Evolutionary conservation across 2,797 vertebrate species (phyloP).

Genomic region (Cheirogaleus major): DNA sequence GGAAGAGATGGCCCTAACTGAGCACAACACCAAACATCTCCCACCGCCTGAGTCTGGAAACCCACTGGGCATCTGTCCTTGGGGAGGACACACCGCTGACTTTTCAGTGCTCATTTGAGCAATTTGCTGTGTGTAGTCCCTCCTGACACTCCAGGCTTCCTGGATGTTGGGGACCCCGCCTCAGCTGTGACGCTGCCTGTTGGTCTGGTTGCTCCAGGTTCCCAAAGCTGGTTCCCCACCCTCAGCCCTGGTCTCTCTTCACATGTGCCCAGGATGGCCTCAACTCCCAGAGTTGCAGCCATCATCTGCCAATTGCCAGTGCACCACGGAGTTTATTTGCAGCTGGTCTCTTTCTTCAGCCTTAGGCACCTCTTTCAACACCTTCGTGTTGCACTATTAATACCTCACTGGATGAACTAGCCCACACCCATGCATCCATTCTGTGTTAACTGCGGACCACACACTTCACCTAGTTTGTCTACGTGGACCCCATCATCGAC

Average conservation of each 20-base stretch:
- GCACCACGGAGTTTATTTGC: fast-evolving
- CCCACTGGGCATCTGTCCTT: neutral
- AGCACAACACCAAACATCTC: neutral
- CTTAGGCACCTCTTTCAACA: neutral
- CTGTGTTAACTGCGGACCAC: neutral
- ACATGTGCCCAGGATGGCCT: neutral
- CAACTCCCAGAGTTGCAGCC: neutral
- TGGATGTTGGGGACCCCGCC: no score
- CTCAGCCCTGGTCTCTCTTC: no score
- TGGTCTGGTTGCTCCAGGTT: neutral
- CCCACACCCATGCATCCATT: fast-evolving
- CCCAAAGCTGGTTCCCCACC: no score
- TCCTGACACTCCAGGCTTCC: no score
- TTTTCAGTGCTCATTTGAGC: neutral
- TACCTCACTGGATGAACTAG: fast-evolving
- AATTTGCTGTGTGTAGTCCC: fast-evolving
- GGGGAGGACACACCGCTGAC: fast-evolving
- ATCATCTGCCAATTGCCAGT: fast-evolving
- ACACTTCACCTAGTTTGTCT: neutral
- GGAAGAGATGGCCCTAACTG: no score
- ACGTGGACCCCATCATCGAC: fast-evolving
- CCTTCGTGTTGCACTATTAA: fast-evolving
- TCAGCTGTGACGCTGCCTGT: fast-evolving
- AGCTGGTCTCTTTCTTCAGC: neutral
- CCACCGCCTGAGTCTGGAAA: neutral